These are phyloP conservation scores for Holacanthella duospinosa DNA, from an alignment of 2,888 invertebrate species.

Conservation along the genomic window DNA sequence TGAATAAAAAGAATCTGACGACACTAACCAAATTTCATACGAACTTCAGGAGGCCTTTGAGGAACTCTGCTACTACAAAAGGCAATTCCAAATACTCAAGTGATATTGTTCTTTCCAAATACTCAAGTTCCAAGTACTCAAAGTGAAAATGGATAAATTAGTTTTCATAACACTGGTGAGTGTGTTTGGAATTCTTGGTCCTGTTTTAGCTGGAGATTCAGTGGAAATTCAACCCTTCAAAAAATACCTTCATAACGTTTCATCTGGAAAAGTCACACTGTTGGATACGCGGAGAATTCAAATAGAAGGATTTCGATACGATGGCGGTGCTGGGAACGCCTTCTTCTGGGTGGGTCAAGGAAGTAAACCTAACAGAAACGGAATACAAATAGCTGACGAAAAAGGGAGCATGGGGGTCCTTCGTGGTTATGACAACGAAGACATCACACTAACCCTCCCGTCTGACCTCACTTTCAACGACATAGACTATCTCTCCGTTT, in stretches of 20 bases:
- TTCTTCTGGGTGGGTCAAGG: slow-evolving; percentile 41
- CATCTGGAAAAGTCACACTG: slow-evolving; percentile 15
- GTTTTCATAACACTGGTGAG: too few relatives aligned
- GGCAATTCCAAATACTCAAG: background rate
- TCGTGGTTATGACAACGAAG: slow-evolving; percentile 76
- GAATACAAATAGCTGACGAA: slow-evolving; percentile 40
- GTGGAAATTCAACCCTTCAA: background rate
- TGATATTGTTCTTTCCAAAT: too few relatives aligned
- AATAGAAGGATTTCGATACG: slow-evolving; percentile 14
- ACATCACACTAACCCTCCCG: slow-evolving; percentile 78
- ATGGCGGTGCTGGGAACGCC: slow-evolving; percentile 14
- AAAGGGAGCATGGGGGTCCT: slow-evolving; percentile 43
- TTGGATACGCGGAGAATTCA: slow-evolving; percentile 9
- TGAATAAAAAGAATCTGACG: too few relatives aligned
- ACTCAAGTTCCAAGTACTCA: too few relatives aligned
- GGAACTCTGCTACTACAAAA: too few relatives aligned
- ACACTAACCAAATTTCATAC: too few relatives aligned
- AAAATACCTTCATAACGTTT: slow-evolving; percentile 7
- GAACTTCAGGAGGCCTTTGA: too few relatives aligned
- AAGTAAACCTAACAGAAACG: slow-evolving; percentile 33
- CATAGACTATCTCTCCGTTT: slow-evolving; percentile 80
- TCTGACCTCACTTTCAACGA: slow-evolving; percentile 73
- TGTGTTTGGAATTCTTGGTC: background rate
- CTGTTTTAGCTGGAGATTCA: background rate
- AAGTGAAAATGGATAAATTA: too few relatives aligned